Conservation (phyloP, 2,888 invertebrate species). For the Tortricodes alternella region DNA sequence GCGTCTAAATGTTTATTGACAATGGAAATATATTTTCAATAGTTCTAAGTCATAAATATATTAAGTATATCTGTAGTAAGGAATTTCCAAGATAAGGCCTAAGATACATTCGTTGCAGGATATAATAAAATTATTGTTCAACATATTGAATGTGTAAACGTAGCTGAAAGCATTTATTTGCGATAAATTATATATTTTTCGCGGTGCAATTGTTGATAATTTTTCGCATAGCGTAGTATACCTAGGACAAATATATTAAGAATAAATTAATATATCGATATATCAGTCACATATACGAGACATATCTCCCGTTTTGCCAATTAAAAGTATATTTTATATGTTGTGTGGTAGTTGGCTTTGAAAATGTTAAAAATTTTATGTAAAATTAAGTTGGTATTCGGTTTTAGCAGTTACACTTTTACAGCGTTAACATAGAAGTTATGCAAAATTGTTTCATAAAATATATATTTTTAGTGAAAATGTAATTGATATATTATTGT, state of each 20-base stretch:
- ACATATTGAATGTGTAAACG: neutral
- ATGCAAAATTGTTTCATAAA: slow-evolving; percentile 5
- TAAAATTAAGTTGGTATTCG: neutral
- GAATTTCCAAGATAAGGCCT: slow-evolving; percentile 36
- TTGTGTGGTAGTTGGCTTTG: slow-evolving; percentile 47
- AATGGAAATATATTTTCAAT: slow-evolving; percentile 65
- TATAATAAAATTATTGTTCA: slow-evolving; percentile 1
- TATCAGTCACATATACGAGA: slow-evolving; percentile 43
- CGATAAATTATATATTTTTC: slow-evolving; percentile 32
- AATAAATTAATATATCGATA: neutral
- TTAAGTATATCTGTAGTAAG: slow-evolving; percentile 10
- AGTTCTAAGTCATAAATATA: slow-evolving; percentile 1
- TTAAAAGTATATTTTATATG: slow-evolving; percentile 62
- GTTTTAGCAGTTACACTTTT: neutral
- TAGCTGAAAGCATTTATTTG: slow-evolving; percentile 31
- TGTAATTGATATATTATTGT: slow-evolving; percentile 36
- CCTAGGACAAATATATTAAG: slow-evolving; percentile 11
- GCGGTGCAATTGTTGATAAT: slow-evolving; percentile 34
- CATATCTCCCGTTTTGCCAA: slow-evolving; percentile 82
- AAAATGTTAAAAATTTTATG: slow-evolving; percentile 15
- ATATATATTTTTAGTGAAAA: too few relatives aligned
- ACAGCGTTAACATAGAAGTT: neutral
- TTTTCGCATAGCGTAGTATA: slow-evolving; percentile 27
- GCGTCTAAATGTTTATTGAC: slow-evolving; percentile 47
- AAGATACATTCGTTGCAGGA: slow-evolving; percentile 23